Conservation (phyloP, 2,888 invertebrate species). For the Pristionchus maxplancki region DNA sequence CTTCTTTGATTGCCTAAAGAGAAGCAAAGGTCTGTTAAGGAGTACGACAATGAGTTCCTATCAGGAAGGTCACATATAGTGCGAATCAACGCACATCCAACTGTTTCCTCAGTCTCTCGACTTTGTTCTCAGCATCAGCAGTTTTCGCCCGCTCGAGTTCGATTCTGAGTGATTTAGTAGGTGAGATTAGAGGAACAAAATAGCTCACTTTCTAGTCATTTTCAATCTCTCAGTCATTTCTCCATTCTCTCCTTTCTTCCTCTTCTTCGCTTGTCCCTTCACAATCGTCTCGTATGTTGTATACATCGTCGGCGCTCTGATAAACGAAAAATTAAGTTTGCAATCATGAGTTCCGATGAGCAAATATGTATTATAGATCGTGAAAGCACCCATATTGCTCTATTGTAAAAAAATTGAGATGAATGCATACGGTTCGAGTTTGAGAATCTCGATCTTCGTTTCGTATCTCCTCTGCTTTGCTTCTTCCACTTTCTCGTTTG, state of each 20-base stretch:
- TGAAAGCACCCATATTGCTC: too few species aligned
- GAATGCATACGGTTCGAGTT: conserved; percentile 37
- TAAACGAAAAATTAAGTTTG: too few species aligned
- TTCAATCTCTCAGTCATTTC: conserved; percentile 28
- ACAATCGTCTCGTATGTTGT: conserved; percentile 21
- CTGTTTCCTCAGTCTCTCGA: neutral
- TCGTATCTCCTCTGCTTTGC: conserved; percentile 47
- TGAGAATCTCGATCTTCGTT: conserved; percentile 50
- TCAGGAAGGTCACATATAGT: too few species aligned
- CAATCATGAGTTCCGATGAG: too few species aligned
- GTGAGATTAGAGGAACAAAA: too few species aligned
- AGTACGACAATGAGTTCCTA: too few species aligned
- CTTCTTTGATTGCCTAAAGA: conserved; percentile 44
- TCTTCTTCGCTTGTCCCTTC: conserved; percentile 47
- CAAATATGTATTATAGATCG: too few species aligned
- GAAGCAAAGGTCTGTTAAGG: too few species aligned
- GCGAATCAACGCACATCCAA: neutral
- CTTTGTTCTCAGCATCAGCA: conserved; percentile 7
- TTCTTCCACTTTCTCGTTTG: conserved; percentile 45
- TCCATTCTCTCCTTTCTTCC: conserved; percentile 35
- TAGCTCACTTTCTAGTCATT: neutral
- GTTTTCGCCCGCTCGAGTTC: conserved; percentile 14
- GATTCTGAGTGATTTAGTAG: conserved; percentile 8
- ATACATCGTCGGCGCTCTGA: conserved; percentile 48
- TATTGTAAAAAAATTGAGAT: neutral